These are phyloP conservation scores for Metellina segmentata DNA, from an alignment of 2,888 invertebrate genomes.

Conservation along the genomic window DNA sequence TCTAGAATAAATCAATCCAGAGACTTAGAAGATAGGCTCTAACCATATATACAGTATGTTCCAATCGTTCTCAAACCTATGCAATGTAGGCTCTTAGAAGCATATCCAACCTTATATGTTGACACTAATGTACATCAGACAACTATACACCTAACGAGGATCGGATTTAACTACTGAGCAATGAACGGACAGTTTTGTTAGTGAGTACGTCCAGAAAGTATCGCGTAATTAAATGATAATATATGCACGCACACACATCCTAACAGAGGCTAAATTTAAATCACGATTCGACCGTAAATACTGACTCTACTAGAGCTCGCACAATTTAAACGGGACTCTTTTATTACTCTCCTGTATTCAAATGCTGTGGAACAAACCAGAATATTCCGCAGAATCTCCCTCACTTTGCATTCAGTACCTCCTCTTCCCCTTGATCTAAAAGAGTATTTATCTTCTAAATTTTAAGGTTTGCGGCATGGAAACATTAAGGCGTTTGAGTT, in stretches of 20 bases:
- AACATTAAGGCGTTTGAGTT: slow-evolving; percentile 26
- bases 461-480: slow-evolving; percentile 24
- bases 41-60: too few relatives aligned
- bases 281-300: not conserved
- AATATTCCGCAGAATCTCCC: not conserved
- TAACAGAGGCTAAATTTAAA: not conserved
- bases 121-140: too few relatives aligned
- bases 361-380: not conserved
- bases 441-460: slow-evolving; percentile 49
- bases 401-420: slow-evolving; percentile 32
- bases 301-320: not conserved
- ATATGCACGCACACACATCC: not conserved
- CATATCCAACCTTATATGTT: too few relatives aligned
- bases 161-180: too few relatives aligned
- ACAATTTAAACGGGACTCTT: not conserved
- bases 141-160: too few relatives aligned
- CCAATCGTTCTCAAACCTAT: too few relatives aligned
- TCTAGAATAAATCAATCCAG: too few relatives aligned
- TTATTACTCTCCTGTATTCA: not conserved
- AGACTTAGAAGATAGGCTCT: too few relatives aligned
- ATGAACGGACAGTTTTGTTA: too few relatives aligned
- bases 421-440: slow-evolving; percentile 31
- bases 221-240: not conserved
- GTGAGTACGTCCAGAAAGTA: not conserved
- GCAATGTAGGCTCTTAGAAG: too few relatives aligned